phyloP scores from a whole-genome alignment of 2,113 vertebrate species.

The Aramus guarauna region DNA sequence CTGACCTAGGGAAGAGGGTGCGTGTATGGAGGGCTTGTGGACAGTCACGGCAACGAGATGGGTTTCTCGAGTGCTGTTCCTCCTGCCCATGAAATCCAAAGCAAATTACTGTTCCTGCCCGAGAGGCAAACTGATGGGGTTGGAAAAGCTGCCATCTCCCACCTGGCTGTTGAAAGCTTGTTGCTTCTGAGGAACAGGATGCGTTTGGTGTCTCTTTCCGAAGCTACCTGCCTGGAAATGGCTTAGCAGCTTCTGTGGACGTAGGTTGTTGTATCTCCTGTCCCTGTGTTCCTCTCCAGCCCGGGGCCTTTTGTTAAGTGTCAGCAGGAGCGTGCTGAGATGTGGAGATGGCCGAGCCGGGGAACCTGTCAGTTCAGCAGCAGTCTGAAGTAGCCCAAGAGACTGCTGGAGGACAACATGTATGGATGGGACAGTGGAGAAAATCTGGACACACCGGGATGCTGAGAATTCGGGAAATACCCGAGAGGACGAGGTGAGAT shows the following conservation, averaged over 20 bases:
- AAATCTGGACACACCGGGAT: rapidly evolving
- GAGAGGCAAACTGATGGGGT: not conserved
- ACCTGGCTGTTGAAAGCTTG: not conserved
- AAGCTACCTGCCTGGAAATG: not conserved
- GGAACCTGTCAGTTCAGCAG: not conserved
- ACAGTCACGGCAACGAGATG: rapidly evolving
- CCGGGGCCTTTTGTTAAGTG: rapidly evolving
- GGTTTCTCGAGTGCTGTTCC: not conserved
- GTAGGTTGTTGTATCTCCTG: not conserved
- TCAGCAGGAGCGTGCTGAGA: not conserved
- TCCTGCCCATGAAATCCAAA: not conserved
- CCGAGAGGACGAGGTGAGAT: rapidly evolving
- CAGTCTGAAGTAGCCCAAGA: not conserved
- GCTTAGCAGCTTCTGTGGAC: not conserved
- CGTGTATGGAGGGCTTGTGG: not conserved
- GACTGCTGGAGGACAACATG: rapidly evolving
- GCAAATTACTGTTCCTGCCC: not conserved
- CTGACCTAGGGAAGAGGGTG: not conserved
- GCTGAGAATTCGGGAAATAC: not conserved
- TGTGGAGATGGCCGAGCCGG: not conserved
- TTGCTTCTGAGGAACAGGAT: not conserved
- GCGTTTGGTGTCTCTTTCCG: not conserved
- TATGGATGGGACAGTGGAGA: rapidly evolving
- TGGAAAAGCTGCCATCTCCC: not conserved
- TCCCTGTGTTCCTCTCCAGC: not conserved